A percentile compares a stretch with the other conserved stretches of the same genome.
Conservation (phyloP, 2,888 invertebrate species). For the Ormyrus labotus region DNA sequence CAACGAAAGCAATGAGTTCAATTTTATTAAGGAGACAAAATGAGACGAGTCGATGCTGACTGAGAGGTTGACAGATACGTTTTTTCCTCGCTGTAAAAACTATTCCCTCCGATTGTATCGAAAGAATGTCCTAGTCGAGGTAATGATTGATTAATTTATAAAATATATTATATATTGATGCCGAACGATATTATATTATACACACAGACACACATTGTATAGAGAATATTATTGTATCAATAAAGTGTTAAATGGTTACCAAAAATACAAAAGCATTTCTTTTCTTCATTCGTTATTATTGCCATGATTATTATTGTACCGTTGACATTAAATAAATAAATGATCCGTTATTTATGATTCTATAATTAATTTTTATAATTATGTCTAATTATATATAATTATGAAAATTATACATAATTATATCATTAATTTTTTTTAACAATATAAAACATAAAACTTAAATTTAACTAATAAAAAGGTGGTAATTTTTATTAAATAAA, state of each 20-base stretch:
- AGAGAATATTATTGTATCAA: constrained; percentile 70
- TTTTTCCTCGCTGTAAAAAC: constrained; percentile 30
- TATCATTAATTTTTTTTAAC: background rate
- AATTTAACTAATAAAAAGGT: background rate
- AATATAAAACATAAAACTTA: background rate
- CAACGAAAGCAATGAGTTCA: background rate
- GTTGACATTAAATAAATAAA: no score
- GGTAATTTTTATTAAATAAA: no score
- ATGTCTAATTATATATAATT: background rate
- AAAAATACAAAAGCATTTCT: constrained; percentile 51
- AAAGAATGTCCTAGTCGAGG: constrained; percentile 63
- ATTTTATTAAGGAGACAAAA: background rate
- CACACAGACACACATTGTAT: constrained; percentile 66
- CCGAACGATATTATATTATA: constrained; percentile 62
- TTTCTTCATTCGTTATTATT: no score
- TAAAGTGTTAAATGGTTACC: constrained; percentile 71
- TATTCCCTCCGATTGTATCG: constrained; percentile 59
- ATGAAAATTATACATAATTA: background rate
- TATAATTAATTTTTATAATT: no score
- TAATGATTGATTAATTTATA: constrained; percentile 63
- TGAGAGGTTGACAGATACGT: background rate
- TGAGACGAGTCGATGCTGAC: constrained; percentile 22
- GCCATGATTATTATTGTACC: no score
- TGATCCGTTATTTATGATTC: no score
- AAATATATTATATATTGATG: constrained; percentile 61